phyloP scores from a whole-genome alignment of 2,888 invertebrate species.

The Dione juno region DNA sequence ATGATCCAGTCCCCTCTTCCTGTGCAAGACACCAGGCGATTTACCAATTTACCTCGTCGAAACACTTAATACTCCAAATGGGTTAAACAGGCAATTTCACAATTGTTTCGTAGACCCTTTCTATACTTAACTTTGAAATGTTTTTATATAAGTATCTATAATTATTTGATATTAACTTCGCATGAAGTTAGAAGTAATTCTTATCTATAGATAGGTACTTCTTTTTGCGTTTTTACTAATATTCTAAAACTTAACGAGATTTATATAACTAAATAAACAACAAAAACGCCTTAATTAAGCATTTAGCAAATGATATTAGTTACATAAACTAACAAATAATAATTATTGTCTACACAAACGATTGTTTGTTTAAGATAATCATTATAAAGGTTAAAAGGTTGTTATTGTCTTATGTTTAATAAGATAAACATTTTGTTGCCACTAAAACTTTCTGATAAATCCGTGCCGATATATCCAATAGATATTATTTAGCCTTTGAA shows the following conservation, averaged over 20 bases:
- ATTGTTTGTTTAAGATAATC: slow-evolving; percentile 44
- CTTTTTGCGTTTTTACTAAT: too few relatives aligned
- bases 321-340: slow-evolving; percentile 27
- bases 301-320: neutral
- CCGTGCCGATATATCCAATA: neutral
- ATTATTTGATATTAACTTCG: neutral
- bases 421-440: slow-evolving; percentile 36
- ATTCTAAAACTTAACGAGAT: neutral
- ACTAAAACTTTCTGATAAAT: slow-evolving; percentile 36
- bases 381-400: slow-evolving; percentile 45
- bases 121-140: neutral
- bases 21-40: slow-evolving; percentile 60
- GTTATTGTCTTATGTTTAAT: slow-evolving; percentile 28
- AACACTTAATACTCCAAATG: slow-evolving; percentile 50
- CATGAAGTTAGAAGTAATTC: too few relatives aligned
- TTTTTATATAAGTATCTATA: neutral
- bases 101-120: slow-evolving; percentile 43
- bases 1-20: slow-evolving; percentile 63
- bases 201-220: too few relatives aligned
- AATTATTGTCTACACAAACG: slow-evolving; percentile 28
- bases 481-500: neutral
- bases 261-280: neutral
- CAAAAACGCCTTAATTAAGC: neutral
- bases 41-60: slow-evolving; percentile 72
- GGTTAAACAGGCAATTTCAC: slow-evolving; percentile 51